Conservation (phyloP, 2,797 vertebrate genomes). For the Pseudocheirus occidentalis region DNA sequence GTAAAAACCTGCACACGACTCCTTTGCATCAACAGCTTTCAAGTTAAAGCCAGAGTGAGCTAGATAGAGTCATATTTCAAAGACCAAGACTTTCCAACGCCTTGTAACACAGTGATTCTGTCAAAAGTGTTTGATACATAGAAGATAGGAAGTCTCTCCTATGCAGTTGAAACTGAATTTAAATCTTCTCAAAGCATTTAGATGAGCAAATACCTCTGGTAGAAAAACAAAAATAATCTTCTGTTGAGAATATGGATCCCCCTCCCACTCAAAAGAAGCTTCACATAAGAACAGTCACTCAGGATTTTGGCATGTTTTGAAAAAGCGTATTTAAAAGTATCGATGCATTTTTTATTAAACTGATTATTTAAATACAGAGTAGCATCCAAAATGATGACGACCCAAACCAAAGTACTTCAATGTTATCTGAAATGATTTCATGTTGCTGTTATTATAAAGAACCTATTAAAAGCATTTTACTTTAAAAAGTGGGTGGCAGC, state of each 20-base stretch:
- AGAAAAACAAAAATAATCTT: conserved; percentile 44
- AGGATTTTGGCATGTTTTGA: neutral
- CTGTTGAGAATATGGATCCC: neutral
- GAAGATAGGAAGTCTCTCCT: conserved; percentile 33
- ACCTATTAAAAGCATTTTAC: neutral
- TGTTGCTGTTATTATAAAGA: conserved; percentile 25
- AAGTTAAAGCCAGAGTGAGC: conserved; percentile 12
- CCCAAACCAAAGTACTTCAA: conserved; percentile 23
- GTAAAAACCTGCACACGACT: neutral
- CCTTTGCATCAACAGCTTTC: neutral
- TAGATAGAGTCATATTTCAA: neutral
- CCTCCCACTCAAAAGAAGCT: neutral
- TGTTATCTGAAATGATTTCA: conserved; percentile 29
- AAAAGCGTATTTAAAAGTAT: neutral
- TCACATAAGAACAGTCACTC: neutral
- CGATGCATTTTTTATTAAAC: neutral
- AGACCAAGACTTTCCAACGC: neutral
- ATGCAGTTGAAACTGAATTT: conserved; percentile 39
- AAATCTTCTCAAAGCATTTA: conserved; percentile 23
- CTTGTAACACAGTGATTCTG: neutral
- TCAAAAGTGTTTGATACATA: conserved; percentile 35
- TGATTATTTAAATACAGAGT: conserved; percentile 18
- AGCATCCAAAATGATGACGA: conserved; percentile 5
- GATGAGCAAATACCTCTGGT: conserved; percentile 18
- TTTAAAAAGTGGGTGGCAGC: neutral